Conservation (phyloP, 1,140 invertebrate genomes). For the Papilio helenus region DNA sequence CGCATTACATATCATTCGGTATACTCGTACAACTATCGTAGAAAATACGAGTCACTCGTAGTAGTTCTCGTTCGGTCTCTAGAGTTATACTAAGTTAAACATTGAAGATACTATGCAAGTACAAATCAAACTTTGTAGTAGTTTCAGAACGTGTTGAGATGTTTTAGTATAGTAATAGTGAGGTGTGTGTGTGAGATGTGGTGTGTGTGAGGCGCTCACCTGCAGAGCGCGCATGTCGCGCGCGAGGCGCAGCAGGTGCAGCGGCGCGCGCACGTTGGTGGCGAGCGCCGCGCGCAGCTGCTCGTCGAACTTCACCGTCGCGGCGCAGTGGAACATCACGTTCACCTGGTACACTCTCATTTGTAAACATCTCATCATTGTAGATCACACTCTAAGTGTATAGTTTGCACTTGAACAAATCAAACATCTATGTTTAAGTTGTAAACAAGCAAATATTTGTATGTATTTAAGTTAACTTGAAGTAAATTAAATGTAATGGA, state of each 20-base stretch:
- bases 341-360: conserved; percentile 83
- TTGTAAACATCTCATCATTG: too few species aligned
- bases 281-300: conserved; percentile 85
- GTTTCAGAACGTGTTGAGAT: neutral
- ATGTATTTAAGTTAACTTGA: too few species aligned
- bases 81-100: too few species aligned
- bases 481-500: too few species aligned
- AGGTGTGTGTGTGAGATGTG: too few species aligned
- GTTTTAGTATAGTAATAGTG: too few species aligned
- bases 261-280: conserved; percentile 88
- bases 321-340: conserved; percentile 88
- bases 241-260: conserved; percentile 85
- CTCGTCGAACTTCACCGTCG: conserved; percentile 89
- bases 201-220: conserved; percentile 74
- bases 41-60: too few species aligned
- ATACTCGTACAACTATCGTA: neutral
- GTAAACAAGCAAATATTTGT: neutral
- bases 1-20: conserved; percentile 14
- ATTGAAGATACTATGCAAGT: too few species aligned
- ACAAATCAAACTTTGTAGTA: too few species aligned
- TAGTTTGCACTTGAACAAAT: neutral
- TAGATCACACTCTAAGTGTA: neutral
- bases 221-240: conserved; percentile 87
- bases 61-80: too few species aligned
- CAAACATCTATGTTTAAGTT: neutral